phyloP scores from a whole-genome alignment of 2,113 vertebrate species.

The Hemicordylus capensis region DNA sequence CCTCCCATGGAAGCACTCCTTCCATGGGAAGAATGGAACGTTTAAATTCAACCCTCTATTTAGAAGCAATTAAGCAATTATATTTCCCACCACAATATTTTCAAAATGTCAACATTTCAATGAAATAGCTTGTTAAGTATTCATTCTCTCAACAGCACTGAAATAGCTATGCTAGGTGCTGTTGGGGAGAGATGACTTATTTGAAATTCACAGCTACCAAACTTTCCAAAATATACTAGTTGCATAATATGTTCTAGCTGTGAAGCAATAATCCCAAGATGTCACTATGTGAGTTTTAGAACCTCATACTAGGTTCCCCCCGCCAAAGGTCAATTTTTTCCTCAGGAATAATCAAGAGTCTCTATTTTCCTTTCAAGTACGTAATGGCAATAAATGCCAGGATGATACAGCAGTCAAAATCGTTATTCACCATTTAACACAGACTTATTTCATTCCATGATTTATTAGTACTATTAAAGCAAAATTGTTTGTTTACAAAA shows the following conservation, averaged over 20 bases:
- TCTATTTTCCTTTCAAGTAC: conserved; percentile 33
- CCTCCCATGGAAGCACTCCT: too few species aligned
- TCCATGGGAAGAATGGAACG: too few species aligned
- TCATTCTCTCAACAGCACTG: not conserved
- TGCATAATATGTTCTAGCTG: conserved; percentile 40
- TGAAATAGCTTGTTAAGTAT: conserved; percentile 8
- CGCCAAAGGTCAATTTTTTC: conserved; percentile 18
- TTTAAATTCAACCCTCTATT: too few species aligned
- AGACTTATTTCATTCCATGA: conserved; percentile 55
- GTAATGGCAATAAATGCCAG: conserved; percentile 23
- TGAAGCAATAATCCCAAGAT: conserved; percentile 18
- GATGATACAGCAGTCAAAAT: conserved; percentile 47
- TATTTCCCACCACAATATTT: not conserved
- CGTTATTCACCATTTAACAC: conserved; percentile 54
- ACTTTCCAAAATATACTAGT: conserved; percentile 3
- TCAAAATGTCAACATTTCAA: not conserved
- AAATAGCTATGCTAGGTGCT: not conserved
- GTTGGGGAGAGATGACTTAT: conserved; percentile 6
- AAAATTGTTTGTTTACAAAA: conserved; percentile 57
- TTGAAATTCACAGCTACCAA: conserved; percentile 19
- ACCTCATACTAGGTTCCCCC: not conserved
- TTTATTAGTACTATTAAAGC: conserved; percentile 68
- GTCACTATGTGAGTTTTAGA: conserved; percentile 36
- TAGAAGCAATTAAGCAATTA: not conserved
- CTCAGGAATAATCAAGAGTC: conserved; percentile 10